These are phyloP conservation scores for Reticulitermes speratus DNA, from an alignment of 1,140 invertebrate species.

Conservation along the genomic window DNA sequence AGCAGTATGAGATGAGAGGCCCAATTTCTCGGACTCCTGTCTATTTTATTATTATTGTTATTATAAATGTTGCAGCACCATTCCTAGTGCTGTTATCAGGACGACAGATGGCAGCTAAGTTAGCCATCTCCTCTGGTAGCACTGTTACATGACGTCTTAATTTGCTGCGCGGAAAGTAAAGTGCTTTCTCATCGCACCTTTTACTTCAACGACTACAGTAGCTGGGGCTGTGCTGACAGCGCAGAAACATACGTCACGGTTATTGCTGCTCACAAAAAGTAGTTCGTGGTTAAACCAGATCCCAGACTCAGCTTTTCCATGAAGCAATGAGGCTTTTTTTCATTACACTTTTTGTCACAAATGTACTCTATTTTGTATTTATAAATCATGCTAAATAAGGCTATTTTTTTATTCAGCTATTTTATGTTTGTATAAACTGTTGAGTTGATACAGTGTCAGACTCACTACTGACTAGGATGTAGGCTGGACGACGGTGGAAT, in stretches of 20 bases:
- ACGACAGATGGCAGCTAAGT: constrained; percentile 4
- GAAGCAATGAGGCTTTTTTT: no score
- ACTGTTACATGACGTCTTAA: neutral
- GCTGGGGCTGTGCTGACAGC: neutral
- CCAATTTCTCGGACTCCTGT: neutral
- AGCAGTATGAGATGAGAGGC: neutral
- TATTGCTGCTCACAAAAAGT: neutral
- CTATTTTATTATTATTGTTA: constrained; percentile 18
- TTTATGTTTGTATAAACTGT: no score
- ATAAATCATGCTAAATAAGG: no score
- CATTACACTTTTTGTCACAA: no score
- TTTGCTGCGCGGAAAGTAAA: neutral
- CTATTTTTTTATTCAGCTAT: no score
- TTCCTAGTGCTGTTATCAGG: neutral
- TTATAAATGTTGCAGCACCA: constrained; percentile 9
- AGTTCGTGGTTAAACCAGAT: constrained; percentile 3
- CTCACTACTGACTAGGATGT: no score
- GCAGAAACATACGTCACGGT: constrained; percentile 17
- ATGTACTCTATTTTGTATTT: no score
- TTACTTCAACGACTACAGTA: neutral
- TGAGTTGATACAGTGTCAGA: no score
- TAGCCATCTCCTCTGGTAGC: constrained; percentile 2
- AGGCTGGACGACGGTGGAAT: no score
- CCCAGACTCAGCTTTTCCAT: neutral
- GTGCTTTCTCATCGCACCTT: constrained; percentile 14